These are phyloP conservation scores for Drosophila birchii DNA, from an alignment of 2,888 invertebrate species.

Conservation along the genomic window DNA sequence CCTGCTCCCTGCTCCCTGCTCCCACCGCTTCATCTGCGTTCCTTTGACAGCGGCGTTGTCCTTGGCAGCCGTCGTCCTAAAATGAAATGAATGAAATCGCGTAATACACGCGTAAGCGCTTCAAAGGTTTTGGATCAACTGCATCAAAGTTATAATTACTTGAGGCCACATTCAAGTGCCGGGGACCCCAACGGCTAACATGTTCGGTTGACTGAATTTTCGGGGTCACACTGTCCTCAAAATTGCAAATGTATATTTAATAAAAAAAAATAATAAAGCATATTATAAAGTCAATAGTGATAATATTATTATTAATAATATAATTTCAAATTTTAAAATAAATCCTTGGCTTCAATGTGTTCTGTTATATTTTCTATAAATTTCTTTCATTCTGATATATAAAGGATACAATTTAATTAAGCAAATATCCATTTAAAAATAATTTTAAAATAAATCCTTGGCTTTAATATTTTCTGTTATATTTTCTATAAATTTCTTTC, in stretches of 20 bases:
- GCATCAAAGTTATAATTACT: conserved; percentile 72
- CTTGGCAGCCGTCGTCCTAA: conserved; percentile 47
- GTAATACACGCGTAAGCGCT: conserved; percentile 43
- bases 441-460: too few relatives aligned
- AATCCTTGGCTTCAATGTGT: too few relatives aligned
- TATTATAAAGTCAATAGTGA: neutral
- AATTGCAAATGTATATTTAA: neutral
- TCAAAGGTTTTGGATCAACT: conserved; percentile 40
- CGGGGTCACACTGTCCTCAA: conserved; percentile 1
- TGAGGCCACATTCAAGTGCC: conserved; percentile 16
- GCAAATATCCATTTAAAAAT: too few relatives aligned
- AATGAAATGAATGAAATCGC: conserved; percentile 18
- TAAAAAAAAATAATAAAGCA: neutral
- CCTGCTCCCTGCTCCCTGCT: neutral
- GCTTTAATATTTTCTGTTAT: too few relatives aligned
- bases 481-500: too few relatives aligned
- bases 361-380: too few relatives aligned
- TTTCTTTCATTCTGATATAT: neutral
- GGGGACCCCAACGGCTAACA: conserved; percentile 10
- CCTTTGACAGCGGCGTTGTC: conserved; percentile 57
- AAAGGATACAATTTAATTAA: neutral
- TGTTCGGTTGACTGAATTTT: conserved; percentile 3
- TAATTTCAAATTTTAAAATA: too few relatives aligned
- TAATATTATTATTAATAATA: too few relatives aligned
- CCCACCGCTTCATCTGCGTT: neutral